Evolutionary conservation across 2,888 invertebrate species (phyloP), one percentile per base, ranked within the genome.

Genomic region (Alloscopus bannaensis): DNA sequence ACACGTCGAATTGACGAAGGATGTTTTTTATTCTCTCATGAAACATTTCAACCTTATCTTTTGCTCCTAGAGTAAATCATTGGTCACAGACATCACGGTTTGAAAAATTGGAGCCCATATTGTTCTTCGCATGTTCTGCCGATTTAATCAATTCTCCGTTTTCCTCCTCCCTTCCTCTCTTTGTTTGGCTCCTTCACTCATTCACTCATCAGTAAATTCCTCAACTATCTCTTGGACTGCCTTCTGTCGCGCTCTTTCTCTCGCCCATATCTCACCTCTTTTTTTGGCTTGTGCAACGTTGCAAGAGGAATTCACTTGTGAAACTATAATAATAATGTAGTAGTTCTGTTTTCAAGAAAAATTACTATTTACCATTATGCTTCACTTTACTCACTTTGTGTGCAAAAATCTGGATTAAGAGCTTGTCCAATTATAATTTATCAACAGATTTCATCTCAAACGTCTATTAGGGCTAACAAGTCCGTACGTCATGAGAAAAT

Each of bases 21-120:
- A n/a, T n/a, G n/a, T n/a, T n/a, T n/a, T n/a, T n/a, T n/a, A 75
- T 66, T 72, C 24, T 68, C 68, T 52, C 59, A 42, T 59, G 60
- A 68, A 77, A 70, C 55, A 55, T 69, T 70, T 77, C 52, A n/a
- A n/a, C 50, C 55, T 77, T 77, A 77, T 77, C 77, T 60, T 75
- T 20, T 4, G 59, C 62, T 77, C 64, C 70, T 70, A 70, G 60
- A 42, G 69, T 77, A 77, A 77, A 77, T 77, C 77, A 77, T 77
- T 69, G 77, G 77, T 70, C 60, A 69, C 76, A 69, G 76, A 31
- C 76, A 77, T 36, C 29, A 31, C 22, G 24, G 24, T 60, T 47
- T 71, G 55, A 76, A 76, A 68, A 68, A 76, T 75, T 22, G 45
- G 75, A 59, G 50, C 28, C 24, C 24, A 45, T 50, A 60, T 71